Evolutionary conservation across 2,888 invertebrate genomes (phyloP).

Genomic region (Lottia gigantea): DNA sequence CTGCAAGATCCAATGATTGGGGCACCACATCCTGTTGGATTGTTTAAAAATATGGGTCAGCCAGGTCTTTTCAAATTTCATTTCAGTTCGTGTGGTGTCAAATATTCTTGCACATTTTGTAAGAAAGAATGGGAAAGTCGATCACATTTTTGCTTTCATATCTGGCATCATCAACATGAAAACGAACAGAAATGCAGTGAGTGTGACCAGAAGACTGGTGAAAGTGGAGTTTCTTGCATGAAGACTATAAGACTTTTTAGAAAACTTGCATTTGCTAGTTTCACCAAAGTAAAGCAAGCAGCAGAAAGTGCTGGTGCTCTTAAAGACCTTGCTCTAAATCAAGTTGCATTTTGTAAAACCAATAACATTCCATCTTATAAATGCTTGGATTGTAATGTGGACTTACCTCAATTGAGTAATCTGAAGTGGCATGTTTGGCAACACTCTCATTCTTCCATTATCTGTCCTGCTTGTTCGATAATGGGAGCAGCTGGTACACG

Average conservation of each 20-base stretch:
- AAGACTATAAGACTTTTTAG: neutral
- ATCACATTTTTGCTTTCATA: neutral
- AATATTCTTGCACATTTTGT: neutral
- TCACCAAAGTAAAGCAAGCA: neutral
- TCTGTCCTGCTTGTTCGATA: neutral
- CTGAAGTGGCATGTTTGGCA: constrained; percentile 6
- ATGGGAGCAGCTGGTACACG: neutral
- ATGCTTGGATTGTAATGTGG: neutral
- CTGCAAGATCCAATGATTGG: too few species aligned
- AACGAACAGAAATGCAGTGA: neutral
- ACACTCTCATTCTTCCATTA: neutral
- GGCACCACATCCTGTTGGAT: neutral
- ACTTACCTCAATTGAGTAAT: neutral
- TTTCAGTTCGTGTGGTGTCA: neutral
- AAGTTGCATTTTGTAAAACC: neutral
- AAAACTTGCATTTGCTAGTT: neutral
- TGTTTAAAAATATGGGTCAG: neutral
- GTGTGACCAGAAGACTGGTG: neutral
- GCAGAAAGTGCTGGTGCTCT: neutral
- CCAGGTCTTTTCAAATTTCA: neutral
- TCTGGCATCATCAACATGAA: constrained; percentile 2
- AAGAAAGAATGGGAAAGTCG: neutral
- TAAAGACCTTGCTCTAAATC: neutral
- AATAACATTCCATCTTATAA: neutral
- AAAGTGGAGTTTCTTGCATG: neutral